Percentiles rank a stretch among this genome's conserved stretches.
phyloP scores from a whole-genome alignment of 1,140 invertebrate genomes.

The Drosophila nigrodunni region DNA sequence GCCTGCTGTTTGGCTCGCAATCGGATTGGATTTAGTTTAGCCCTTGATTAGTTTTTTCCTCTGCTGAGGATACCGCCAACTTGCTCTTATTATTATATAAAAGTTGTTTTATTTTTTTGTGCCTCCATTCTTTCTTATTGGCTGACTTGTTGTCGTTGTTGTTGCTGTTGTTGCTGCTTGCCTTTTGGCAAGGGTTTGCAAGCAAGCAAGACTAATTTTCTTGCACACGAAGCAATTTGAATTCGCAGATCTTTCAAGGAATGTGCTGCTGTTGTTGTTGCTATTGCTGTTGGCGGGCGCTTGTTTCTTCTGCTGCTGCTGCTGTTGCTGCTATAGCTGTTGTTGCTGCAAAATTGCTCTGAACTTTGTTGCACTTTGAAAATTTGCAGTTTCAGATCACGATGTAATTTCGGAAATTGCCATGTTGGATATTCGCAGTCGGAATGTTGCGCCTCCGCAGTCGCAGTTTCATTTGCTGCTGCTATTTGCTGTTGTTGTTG shows the following conservation, averaged over 20 bases:
- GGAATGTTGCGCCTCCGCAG: constrained; percentile 48
- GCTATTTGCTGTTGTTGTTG: constrained; percentile 20
- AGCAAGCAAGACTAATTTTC: constrained; percentile 82
- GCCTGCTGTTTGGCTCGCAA: constrained; percentile 72
- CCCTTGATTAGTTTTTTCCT: constrained; percentile 80
- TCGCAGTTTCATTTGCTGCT: constrained; percentile 32
- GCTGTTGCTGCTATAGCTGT: constrained; percentile 35
- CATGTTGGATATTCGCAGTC: constrained; percentile 61
- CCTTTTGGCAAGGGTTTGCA: constrained; percentile 55
- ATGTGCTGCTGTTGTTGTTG: constrained; percentile 53
- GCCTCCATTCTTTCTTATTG: constrained; percentile 52
- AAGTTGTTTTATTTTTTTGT: constrained; percentile 50
- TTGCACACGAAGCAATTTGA: constrained; percentile 84
- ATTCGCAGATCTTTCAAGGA: constrained; percentile 72
- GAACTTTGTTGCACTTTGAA: constrained; percentile 81
- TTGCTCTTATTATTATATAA: constrained; percentile 82
- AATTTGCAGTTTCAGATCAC: constrained; percentile 84
- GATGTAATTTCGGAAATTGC: constrained; percentile 84
- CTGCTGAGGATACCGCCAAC: constrained; percentile 65
- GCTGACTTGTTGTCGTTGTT: constrained; percentile 17
- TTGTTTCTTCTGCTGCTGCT: constrained; percentile 48
- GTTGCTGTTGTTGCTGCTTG: constrained; percentile 22
- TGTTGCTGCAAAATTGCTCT: constrained; percentile 76
- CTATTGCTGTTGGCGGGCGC: constrained; percentile 55
- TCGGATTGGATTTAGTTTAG: constrained; percentile 83